phyloP scores from a whole-genome alignment of 2,797 vertebrate genomes.

The Sebastes iracundus region DNA sequence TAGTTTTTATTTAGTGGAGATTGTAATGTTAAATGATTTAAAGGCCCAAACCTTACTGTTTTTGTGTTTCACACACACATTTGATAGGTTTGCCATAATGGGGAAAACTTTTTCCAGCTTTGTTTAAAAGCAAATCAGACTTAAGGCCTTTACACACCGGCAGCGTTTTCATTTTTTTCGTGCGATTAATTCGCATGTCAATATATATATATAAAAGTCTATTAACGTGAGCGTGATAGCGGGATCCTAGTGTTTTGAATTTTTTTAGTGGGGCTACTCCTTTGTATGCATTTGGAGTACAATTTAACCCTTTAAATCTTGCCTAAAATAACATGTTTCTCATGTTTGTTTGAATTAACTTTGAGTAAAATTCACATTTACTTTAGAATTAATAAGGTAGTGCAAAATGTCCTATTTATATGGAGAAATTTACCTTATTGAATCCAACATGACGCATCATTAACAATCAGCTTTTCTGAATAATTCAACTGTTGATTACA shows the following conservation, averaged over 20 bases:
- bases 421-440: not conserved
- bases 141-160: no score
- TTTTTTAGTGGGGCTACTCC: not conserved
- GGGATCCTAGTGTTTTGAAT: not conserved
- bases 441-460: not conserved
- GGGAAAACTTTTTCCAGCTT: not conserved
- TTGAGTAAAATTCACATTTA: not conserved
- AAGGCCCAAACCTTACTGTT: not conserved
- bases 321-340: not conserved
- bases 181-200: no score
- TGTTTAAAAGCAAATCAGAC: not conserved
- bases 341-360: not conserved
- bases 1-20: not conserved
- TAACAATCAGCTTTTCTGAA: not conserved
- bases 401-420: not conserved
- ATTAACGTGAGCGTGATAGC: not conserved
- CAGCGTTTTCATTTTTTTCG: no score
- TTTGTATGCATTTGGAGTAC: not conserved
- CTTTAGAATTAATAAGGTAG: not conserved
- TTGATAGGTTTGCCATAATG: not conserved
- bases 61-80: not conserved
- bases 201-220: not conserved
- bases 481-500: not conserved
- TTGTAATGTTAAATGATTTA: not conserved
- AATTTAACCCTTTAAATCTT: not conserved